Evolutionary conservation across 2,888 invertebrate species (phyloP), one percentile per base, ranked within the genome.

Genomic region (Ophion slaviceki): DNA sequence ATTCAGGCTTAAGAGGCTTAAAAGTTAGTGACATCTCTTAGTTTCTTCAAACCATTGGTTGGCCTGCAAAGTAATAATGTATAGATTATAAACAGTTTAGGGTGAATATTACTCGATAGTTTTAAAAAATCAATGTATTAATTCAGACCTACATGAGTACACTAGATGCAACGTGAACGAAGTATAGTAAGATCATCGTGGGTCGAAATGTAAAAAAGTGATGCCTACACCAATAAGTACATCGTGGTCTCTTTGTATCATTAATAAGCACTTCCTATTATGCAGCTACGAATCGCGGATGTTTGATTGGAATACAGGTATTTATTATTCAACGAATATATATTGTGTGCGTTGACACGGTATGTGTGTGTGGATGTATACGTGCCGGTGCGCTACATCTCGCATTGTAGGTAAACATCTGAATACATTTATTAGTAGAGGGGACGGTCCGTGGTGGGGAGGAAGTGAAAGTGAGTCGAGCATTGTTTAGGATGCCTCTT

Each of bases 401-500:
- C 76, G n/a, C 62, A 75, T 82, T 77, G 62, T 61, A 82, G 74
- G 74, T 77, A 71, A 75, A 80, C 77, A 64, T 72, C 76, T 84
- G 75, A 62, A 79, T 77, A 24, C 75, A 80, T 83, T 67, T 61
- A 80, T 76, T 61, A 76, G 76, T 64, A 64, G 75, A 32, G 47
- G 67, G 61, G 68, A 75, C 77, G 80, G 45, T 66, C 57, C 32
- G 68, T 87, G 82, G 92, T 89, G 91, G 92, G 92, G 89, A 91
- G 89, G 88, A 93, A 93, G 93, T 93, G 93, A 93, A 93, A 93
- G 93, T 93, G 91, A 93, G 92, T 91, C 91, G 91, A 90, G 92
- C 90, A 93, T 93, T 93, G 93, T 93, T 93, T 93, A 93, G 93
- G 93, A 93, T 93, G 93, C 92, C 92, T 92, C 92, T 87, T 90